Evolutionary conservation across 1,140 invertebrate species (phyloP).

Genomic region (Samia ricini): DNA sequence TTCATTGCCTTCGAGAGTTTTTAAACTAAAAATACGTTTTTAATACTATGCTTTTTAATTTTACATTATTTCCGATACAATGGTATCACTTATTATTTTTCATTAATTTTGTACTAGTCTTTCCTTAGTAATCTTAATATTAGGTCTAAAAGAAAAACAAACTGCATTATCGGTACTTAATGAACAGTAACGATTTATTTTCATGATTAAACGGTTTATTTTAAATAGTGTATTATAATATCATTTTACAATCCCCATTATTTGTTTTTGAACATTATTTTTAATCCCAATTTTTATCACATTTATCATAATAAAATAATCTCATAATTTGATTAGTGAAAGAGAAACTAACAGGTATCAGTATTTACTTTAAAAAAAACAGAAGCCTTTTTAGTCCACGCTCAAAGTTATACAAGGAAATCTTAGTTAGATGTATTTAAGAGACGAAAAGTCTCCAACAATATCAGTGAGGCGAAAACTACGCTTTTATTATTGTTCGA

Average conservation of each 20-base stretch:
- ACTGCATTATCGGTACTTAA: not conserved
- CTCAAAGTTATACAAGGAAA: not conserved
- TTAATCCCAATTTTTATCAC: not conserved
- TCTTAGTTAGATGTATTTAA: not conserved
- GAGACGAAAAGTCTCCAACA: not conserved
- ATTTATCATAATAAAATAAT: not conserved
- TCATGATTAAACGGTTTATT: not conserved
- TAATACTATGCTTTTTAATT: not conserved
- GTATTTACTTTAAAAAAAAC: constrained; percentile 37
- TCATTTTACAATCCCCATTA: not conserved
- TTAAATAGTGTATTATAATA: not conserved
- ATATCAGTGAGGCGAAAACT: not conserved
- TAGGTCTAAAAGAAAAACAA: not conserved
- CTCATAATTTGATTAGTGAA: too few relatives aligned
- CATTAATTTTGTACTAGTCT: not conserved
- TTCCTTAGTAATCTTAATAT: not conserved
- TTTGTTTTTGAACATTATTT: not conserved
- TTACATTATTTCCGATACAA: not conserved
- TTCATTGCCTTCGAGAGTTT: not conserved
- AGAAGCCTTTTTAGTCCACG: constrained; percentile 35
- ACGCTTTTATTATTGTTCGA: not conserved
- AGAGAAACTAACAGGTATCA: too few relatives aligned
- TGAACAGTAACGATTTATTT: not conserved
- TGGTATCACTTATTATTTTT: not conserved
- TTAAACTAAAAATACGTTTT: not conserved